phyloP scores from a whole-genome alignment of 2,113 vertebrate genomes.

The Colossoma macropomum region DNA sequence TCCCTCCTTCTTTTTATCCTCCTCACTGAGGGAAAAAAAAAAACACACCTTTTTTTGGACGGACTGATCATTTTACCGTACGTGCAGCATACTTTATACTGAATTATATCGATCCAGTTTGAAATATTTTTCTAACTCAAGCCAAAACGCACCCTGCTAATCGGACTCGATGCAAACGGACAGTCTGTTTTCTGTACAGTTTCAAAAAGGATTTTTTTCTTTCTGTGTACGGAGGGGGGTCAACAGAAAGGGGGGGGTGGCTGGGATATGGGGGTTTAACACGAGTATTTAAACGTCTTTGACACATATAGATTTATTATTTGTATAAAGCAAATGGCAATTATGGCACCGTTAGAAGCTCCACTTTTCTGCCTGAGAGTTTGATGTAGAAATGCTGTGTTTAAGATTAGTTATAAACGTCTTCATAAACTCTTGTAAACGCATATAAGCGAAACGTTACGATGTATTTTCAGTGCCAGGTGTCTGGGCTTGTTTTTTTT shows the following conservation, averaged over 20 bases:
- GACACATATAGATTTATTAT: conserved; percentile 73
- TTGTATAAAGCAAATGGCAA: conserved; percentile 68
- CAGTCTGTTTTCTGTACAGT: conserved; percentile 58
- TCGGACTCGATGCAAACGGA: conserved; percentile 49
- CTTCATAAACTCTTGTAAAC: conserved; percentile 44
- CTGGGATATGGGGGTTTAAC: conserved; percentile 43
- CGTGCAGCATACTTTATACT: conserved; percentile 36
- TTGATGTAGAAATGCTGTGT: conserved; percentile 67
- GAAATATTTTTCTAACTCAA: conserved; percentile 74
- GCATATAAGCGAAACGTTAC: conserved; percentile 54
- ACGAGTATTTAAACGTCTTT: conserved; percentile 78
- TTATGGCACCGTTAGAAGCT: conserved; percentile 59
- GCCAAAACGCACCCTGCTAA: conserved; percentile 54
- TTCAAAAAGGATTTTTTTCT: conserved; percentile 55
- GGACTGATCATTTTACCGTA: conserved; percentile 4
- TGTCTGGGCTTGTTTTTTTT: conserved; percentile 52
- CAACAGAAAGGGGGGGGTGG: conserved; percentile 58
- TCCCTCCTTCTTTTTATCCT: conserved; percentile 26
- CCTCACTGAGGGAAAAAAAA: neutral
- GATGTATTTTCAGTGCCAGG: conserved; percentile 62
- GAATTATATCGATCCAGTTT: conserved; percentile 62
- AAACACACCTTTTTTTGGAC: conserved; percentile 5
- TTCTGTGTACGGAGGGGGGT: conserved; percentile 50
- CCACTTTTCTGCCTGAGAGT: conserved; percentile 58
- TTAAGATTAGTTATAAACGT: conserved; percentile 60